These are phyloP conservation scores for Apocheima hispidaria DNA, from an alignment of 2,888 invertebrate species.

Conservation along the genomic window DNA sequence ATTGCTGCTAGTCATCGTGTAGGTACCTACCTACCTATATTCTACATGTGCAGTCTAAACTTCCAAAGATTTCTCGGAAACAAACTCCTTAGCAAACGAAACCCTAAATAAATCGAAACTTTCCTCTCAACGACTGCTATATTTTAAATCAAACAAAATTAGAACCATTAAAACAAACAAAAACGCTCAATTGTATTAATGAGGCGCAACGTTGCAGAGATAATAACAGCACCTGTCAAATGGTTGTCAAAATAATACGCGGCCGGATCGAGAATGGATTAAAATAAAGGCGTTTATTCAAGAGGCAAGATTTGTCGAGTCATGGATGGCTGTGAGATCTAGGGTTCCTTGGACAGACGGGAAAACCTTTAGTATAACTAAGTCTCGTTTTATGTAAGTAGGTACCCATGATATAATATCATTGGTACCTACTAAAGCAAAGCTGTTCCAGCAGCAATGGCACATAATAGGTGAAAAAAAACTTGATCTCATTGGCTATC, in stretches of 20 bases:
- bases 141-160: conserved; percentile 44
- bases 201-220: conserved; percentile 43
- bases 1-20: too few relatives aligned
- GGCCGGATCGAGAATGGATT: conserved; percentile 62
- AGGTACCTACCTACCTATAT: background rate
- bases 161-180: conserved; percentile 47
- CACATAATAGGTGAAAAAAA: too few relatives aligned
- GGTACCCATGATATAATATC: background rate
- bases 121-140: conserved; percentile 38
- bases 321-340: conserved; percentile 53
- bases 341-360: conserved; percentile 39
- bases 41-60: conserved; percentile 20
- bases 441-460: too few relatives aligned
- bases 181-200: conserved; percentile 44
- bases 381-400: background rate
- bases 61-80: conserved; percentile 8
- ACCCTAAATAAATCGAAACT: conserved; percentile 27
- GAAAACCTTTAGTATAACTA: conserved; percentile 5
- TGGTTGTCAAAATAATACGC: conserved; percentile 70
- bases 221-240: conserved; percentile 72
- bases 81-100: conserved; percentile 6
- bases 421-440: too few relatives aligned
- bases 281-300: conserved; percentile 77
- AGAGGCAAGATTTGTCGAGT: conserved; percentile 68
- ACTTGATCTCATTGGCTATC: too few relatives aligned